Conservation (phyloP, 2,113 vertebrate species). For the Clarias batrachus region DNA sequence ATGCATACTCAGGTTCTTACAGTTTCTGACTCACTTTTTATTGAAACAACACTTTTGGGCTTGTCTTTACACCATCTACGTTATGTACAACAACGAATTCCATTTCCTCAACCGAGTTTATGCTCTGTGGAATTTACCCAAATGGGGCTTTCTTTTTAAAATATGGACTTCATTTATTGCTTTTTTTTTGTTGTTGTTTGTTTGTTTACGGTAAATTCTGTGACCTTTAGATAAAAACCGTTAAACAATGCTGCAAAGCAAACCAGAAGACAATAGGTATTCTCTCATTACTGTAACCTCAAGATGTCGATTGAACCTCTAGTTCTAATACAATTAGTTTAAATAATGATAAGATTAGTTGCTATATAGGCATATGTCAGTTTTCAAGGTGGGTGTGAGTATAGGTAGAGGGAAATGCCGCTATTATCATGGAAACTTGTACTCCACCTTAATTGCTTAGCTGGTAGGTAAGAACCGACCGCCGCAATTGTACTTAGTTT, state of each 20-base stretch:
- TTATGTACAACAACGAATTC: neutral
- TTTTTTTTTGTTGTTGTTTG: neutral
- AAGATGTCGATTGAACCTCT: neutral
- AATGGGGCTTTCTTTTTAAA: slow-evolving; percentile 24
- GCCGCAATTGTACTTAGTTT: no score
- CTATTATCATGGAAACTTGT: neutral
- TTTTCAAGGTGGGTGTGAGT: neutral
- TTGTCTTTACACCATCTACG: slow-evolving; percentile 53
- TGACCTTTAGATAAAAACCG: neutral
- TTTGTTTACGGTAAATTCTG: neutral
- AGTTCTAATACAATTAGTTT: neutral
- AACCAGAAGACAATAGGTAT: neutral
- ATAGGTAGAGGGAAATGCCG: slow-evolving; percentile 7
- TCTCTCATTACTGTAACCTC: neutral
- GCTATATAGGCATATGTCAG: neutral
- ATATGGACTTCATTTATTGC: neutral
- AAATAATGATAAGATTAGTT: neutral
- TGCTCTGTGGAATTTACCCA: slow-evolving; percentile 42
- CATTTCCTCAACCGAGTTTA: neutral
- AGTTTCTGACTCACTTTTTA: slow-evolving; percentile 42
- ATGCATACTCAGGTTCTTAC: neutral
- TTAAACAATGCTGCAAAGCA: neutral
- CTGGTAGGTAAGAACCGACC: neutral
- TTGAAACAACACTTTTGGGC: slow-evolving; percentile 28
- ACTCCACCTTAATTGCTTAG: neutral